Evolutionary conservation across 1,140 invertebrate genomes (phyloP).

Genomic region (Drosophila simulans): DNA sequence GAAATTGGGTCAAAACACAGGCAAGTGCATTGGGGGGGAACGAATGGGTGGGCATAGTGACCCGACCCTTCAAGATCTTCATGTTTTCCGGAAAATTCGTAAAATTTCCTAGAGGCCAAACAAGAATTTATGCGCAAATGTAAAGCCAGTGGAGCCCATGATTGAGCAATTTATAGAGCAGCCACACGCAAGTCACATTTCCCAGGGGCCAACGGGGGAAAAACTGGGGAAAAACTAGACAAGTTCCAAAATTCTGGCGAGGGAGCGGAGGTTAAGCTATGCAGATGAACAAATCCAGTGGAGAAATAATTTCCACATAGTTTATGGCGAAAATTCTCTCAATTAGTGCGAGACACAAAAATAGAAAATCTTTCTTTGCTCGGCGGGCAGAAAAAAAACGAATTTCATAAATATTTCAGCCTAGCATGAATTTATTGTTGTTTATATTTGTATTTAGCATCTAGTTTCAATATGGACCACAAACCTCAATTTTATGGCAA

Average conservation of each 20-base stretch:
- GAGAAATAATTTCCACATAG: slow-evolving; percentile 40
- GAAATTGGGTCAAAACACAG: slow-evolving; percentile 69
- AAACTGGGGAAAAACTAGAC: neutral
- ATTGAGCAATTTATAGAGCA: slow-evolving; percentile 62
- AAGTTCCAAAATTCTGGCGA: slow-evolving; percentile 7
- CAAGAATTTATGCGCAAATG: slow-evolving; percentile 61
- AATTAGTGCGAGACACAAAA: slow-evolving; percentile 42
- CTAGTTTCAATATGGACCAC: slow-evolving; percentile 36
- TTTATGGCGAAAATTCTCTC: slow-evolving; percentile 54
- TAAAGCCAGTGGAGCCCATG: slow-evolving; percentile 49
- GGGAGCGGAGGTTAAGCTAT: slow-evolving; percentile 37
- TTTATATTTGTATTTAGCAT: slow-evolving; percentile 37
- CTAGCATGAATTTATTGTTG: slow-evolving; percentile 32
- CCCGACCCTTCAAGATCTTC: slow-evolving; percentile 30
- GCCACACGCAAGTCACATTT: slow-evolving; percentile 42
- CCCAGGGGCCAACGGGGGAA: slow-evolving; percentile 2
- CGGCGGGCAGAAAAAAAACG: slow-evolving; percentile 24
- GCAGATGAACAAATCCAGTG: slow-evolving; percentile 50
- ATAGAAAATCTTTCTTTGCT: slow-evolving; percentile 43
- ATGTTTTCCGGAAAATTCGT: slow-evolving; percentile 36
- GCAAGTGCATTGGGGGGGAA: slow-evolving; percentile 61
- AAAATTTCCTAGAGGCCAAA: slow-evolving; percentile 41
- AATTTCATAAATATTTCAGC: slow-evolving; percentile 44
- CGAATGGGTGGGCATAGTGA: slow-evolving; percentile 19
- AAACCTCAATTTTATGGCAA: slow-evolving; percentile 18